Evolutionary conservation across 2,113 vertebrate species (phyloP).

Genomic region (Heloderma charlesbogerti): DNA sequence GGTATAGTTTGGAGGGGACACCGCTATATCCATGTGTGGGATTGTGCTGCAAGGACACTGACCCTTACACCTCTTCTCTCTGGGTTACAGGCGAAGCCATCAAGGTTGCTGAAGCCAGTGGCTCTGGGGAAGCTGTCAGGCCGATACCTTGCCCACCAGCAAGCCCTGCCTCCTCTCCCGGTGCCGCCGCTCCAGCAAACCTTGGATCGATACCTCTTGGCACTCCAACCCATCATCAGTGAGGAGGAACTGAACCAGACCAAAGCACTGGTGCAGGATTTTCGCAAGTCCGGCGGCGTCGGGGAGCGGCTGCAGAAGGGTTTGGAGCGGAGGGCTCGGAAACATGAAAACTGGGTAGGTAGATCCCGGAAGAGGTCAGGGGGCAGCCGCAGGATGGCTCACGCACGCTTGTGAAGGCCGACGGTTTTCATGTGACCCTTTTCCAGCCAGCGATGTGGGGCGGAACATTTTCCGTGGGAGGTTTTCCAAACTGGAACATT

Average conservation of each 20-base stretch:
- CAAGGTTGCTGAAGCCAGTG: constrained; percentile 84
- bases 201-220: constrained; percentile 87
- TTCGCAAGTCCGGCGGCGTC: constrained; percentile 83
- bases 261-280: constrained; percentile 82
- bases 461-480: no score
- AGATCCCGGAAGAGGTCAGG: fast-evolving
- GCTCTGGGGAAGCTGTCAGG: constrained; percentile 77
- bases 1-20: neutral
- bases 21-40: neutral
- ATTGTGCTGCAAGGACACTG: no score
- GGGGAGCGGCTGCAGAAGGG: constrained; percentile 91
- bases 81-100: constrained; percentile 80
- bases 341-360: constrained; percentile 93
- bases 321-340: constrained; percentile 86
- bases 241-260: constrained; percentile 87
- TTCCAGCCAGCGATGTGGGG: neutral
- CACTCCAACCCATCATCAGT: constrained; percentile 89
- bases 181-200: constrained; percentile 92
- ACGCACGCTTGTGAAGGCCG: neutral
- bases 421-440: neutral
- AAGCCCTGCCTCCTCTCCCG: constrained; percentile 85
- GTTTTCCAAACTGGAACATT: no score
- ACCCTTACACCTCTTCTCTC: constrained; percentile 46
- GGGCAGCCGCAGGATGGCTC: no score
- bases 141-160: constrained; percentile 90